Evolutionary conservation across 2,113 vertebrate species (phyloP).

Genomic region (Lanius ludovicianus): DNA sequence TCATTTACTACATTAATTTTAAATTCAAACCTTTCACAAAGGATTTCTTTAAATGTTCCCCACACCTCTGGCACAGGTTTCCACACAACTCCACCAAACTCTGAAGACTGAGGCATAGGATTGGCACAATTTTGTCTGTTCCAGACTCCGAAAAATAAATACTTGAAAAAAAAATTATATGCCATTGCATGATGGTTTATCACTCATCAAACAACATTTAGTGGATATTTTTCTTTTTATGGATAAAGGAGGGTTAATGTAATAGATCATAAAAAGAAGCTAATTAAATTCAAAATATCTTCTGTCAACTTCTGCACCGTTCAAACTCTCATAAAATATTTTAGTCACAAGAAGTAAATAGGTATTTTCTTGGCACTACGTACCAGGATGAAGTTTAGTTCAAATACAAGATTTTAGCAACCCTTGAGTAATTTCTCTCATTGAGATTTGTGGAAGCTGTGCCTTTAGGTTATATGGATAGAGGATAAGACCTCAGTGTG

Average conservation of each 20-base stretch:
- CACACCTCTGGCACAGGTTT: not conserved
- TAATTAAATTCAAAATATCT: not conserved
- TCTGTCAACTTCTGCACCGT: not conserved
- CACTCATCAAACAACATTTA: not conserved
- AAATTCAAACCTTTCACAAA: not conserved
- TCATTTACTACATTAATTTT: constrained; percentile 29
- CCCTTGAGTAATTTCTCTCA: not conserved
- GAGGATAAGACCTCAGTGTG: not conserved
- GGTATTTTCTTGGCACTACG: not conserved
- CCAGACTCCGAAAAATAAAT: constrained; percentile 23
- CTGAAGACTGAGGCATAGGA: not conserved
- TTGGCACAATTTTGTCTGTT: not conserved
- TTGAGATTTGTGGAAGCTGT: not conserved
- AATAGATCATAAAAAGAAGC: not conserved
- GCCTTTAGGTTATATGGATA: not conserved
- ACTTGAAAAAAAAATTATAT: constrained; percentile 12
- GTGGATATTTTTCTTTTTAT: not conserved
- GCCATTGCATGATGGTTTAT: not conserved
- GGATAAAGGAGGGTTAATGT: not conserved
- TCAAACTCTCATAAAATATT: not conserved
- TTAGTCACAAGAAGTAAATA: not conserved
- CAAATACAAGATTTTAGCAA: not conserved
- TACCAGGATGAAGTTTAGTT: not conserved
- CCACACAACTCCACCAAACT: not conserved
- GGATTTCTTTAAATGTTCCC: not conserved